phyloP scores from a whole-genome alignment of 2,113 vertebrate genomes.

The Osmerus eperlanus region DNA sequence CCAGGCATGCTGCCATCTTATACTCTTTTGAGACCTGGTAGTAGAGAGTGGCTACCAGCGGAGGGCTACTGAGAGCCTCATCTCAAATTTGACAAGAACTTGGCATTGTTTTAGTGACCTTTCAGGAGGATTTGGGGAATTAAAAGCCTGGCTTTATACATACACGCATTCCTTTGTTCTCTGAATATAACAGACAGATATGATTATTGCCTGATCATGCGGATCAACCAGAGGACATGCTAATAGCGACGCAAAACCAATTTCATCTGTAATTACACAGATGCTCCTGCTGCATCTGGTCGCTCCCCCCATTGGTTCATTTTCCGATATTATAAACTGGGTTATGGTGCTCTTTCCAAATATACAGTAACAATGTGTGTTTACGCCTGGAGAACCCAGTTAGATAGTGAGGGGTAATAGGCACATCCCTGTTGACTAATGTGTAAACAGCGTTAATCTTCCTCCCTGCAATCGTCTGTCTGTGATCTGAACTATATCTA shows the following conservation, averaged over 20 bases:
- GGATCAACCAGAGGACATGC: slow-evolving; percentile 44
- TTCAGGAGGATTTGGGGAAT: slow-evolving; percentile 28
- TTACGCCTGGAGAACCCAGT: slow-evolving; percentile 39
- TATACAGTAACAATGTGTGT: slow-evolving; percentile 20
- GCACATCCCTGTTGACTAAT: background rate
- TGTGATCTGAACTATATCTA: slow-evolving; percentile 36
- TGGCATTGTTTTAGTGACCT: slow-evolving; percentile 22
- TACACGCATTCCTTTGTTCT: slow-evolving; percentile 13
- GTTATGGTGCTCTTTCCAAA: slow-evolving; percentile 39
- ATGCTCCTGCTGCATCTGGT: slow-evolving; percentile 49
- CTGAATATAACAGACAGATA: slow-evolving; percentile 47
- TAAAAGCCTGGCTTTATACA: slow-evolving; percentile 1
- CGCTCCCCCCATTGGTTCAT: slow-evolving; percentile 46
- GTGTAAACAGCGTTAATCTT: slow-evolving; percentile 15
- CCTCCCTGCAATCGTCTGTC: background rate
- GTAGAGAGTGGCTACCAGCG: background rate
- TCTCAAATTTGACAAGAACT: slow-evolving; percentile 10
- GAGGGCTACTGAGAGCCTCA: background rate
- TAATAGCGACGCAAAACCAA: slow-evolving; percentile 48
- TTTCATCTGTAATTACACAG: slow-evolving; percentile 54
- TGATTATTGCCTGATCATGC: slow-evolving; percentile 48
- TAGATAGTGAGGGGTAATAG: background rate
- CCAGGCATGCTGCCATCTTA: background rate
- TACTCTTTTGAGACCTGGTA: background rate
- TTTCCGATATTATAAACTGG: slow-evolving; percentile 29